Conservation (phyloP, 2,888 invertebrate genomes). For the Limnephilus rhombicus region DNA sequence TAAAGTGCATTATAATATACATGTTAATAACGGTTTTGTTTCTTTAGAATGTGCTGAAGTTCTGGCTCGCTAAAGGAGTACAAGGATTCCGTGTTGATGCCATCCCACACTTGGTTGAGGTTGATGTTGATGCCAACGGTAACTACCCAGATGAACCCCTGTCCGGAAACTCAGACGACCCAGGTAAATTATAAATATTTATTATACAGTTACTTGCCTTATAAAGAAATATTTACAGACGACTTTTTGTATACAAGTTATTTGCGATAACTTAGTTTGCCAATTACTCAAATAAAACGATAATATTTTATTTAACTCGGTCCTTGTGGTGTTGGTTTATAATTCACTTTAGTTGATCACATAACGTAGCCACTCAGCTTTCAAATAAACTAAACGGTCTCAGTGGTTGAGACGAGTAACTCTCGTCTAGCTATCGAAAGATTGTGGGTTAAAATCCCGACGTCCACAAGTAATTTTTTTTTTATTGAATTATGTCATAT, state of each 20-base stretch:
- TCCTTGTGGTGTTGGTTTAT: too few species aligned
- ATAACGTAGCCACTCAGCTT: too few species aligned
- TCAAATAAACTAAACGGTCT: too few species aligned
- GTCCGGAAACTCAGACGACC: slow-evolving; percentile 71
- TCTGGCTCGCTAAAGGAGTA: slow-evolving; percentile 90
- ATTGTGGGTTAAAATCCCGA: too few species aligned
- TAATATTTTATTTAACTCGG: too few species aligned
- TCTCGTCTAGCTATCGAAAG: too few species aligned
- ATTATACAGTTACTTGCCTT: background rate
- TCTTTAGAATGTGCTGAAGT: slow-evolving; percentile 81
- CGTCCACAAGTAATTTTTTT: too few species aligned
- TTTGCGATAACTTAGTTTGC: background rate
- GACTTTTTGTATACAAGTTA: background rate
- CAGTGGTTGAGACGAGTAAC: too few species aligned
- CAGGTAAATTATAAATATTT: slow-evolving; percentile 70
- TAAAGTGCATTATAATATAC: too few species aligned
- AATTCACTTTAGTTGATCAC: too few species aligned
- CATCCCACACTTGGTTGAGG: slow-evolving; percentile 75
- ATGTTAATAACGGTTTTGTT: background rate
- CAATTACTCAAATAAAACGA: too few species aligned
- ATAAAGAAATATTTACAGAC: background rate
- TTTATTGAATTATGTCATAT: too few species aligned
- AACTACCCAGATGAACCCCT: slow-evolving; percentile 78
- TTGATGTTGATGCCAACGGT: slow-evolving; percentile 70
- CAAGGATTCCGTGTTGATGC: slow-evolving; percentile 92